Conservation (phyloP, 2,888 invertebrate genomes). For the Caradrina clavipalpis region DNA sequence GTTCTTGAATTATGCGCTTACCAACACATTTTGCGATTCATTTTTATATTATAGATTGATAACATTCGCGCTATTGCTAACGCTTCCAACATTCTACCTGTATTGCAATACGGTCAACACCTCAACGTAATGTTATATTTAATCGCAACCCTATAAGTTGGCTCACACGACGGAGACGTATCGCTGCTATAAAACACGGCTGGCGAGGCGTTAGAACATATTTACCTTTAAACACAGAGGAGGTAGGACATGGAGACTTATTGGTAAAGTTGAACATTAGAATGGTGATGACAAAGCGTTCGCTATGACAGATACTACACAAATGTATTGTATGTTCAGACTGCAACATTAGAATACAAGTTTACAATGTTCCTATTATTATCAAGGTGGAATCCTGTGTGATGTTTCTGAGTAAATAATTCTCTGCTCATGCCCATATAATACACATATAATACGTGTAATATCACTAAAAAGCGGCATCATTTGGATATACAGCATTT, state of each 20-base stretch:
- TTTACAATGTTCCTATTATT: not conserved
- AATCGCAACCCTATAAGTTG: conserved; percentile 42
- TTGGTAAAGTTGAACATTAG: not conserved
- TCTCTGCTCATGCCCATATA: too few species aligned
- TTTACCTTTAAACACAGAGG: conserved; percentile 33
- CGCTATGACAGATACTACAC: not conserved
- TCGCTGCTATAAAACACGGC: conserved; percentile 45
- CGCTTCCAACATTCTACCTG: not conserved
- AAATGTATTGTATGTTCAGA: not conserved
- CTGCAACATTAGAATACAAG: not conserved
- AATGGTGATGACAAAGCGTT: not conserved
- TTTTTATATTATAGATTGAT: too few species aligned
- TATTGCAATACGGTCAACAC: conserved; percentile 3
- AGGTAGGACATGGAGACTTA: conserved; percentile 8
- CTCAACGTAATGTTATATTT: conserved; percentile 20
- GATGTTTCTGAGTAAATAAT: too few species aligned
- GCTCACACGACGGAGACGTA: conserved; percentile 35
- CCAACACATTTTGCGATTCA: too few species aligned
- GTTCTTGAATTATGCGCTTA: too few species aligned
- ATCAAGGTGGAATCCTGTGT: too few species aligned
- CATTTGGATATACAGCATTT: too few species aligned
- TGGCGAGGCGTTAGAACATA: conserved; percentile 39
- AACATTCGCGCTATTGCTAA: too few species aligned
- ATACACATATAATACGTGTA: too few species aligned
- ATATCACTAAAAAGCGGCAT: too few species aligned